Evolutionary conservation across 1,140 invertebrate genomes (phyloP).

Genomic region (Harpegnathos saltator): DNA sequence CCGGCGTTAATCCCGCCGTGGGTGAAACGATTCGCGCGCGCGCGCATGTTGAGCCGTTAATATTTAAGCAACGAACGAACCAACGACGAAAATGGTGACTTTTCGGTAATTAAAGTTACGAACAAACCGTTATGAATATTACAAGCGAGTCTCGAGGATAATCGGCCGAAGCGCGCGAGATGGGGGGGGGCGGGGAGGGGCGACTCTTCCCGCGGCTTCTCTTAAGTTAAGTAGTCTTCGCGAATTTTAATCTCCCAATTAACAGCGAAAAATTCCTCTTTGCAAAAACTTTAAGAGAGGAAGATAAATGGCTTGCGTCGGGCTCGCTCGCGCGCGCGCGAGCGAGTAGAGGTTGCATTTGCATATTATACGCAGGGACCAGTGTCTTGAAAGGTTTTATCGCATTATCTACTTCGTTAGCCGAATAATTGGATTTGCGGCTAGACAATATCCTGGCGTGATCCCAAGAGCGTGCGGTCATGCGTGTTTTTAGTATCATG

Average conservation of each 20-base stretch:
- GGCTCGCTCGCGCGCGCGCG: too few relatives aligned
- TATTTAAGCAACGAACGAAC: too few relatives aligned
- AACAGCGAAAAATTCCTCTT: slow-evolving; percentile 16
- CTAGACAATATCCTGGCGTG: slow-evolving; percentile 55
- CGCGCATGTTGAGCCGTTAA: too few relatives aligned
- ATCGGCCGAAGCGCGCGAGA: too few relatives aligned
- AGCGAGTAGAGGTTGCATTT: slow-evolving; percentile 44
- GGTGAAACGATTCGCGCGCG: too few relatives aligned
- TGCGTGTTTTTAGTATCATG: slow-evolving; percentile 44
- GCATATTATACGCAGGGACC: slow-evolving; percentile 51
- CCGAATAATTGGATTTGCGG: slow-evolving; percentile 58
- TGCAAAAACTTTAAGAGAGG: slow-evolving; percentile 34
- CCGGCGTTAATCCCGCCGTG: slow-evolving; percentile 22
- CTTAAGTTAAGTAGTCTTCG: slow-evolving; percentile 1
- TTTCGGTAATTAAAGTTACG: too few relatives aligned
- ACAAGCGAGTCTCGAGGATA: background rate
- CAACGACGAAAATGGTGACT: too few relatives aligned
- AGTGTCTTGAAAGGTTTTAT: slow-evolving; percentile 55
- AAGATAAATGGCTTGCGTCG: slow-evolving; percentile 48
- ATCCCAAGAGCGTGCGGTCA: slow-evolving; percentile 37
- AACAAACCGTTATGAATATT: too few relatives aligned
- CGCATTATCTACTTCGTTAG: slow-evolving; percentile 61
- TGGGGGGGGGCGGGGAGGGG: background rate
- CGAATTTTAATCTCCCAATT: slow-evolving; percentile 32
- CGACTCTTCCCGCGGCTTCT: background rate